Evolutionary conservation across 2,888 invertebrate genomes (phyloP), one percentile per base, ranked within the genome.

Genomic region (Polydrusus pterygomalis): DNA sequence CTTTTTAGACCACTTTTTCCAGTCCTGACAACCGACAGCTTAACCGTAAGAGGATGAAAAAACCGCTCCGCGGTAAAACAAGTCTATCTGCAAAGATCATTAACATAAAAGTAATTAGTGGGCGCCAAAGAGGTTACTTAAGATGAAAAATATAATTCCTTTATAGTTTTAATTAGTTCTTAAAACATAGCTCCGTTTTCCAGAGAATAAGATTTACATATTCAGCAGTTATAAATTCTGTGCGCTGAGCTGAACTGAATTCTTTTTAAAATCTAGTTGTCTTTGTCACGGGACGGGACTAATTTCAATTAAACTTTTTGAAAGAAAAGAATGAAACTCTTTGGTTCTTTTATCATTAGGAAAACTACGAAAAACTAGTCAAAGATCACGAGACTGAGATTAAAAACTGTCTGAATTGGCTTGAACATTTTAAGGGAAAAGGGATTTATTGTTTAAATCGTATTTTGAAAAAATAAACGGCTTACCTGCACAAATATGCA

Each of bases 81-180:
- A 49, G 30, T 64, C 49, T 49, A 64, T 64, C 40, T 34, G 54
- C 70, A 54, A 70, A 63, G 64, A 63, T 56, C 64, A 75, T 75
- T 75, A 71, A 49, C 75, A 75, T 75, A 75, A 75, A 75, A 75
- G 75, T 71, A 71, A 75, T 75, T 75, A 75, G 67, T 70, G 62
- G 51, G 34, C 63, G 71, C 45, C 75, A 64, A 68, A 62, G 60
- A 71, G 65, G 60, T 71, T 65, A 71, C 51, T 67, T 63, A 71
- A 60, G 62, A 58, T 49, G 56, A 40, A 70, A 73, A 75, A 75
- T 71, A 71, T 75, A 75, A 75, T 75, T 71, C 75, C 43, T 60
- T 75, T 75, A 75, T 67, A 71, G 75, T 75, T 75, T 64, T 70
- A 75, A 75, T 75, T 75, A 71, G 70, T 71, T 75, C 62, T 71